phyloP scores from a whole-genome alignment of 2,797 vertebrate genomes.

The Phrynocephalus vlangalii region DNA sequence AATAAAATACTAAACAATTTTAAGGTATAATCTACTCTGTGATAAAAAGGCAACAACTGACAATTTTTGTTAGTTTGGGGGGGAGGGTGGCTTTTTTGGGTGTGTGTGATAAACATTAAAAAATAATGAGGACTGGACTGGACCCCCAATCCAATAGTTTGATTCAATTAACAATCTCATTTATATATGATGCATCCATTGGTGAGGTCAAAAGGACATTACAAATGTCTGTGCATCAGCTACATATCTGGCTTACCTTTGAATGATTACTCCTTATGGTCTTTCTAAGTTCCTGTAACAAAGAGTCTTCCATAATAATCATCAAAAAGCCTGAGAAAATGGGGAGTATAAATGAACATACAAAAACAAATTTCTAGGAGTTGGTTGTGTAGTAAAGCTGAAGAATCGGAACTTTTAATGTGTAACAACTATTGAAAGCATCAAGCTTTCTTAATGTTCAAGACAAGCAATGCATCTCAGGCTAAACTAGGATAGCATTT shows the following conservation, averaged over 20 bases:
- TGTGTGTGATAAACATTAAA: slow-evolving; percentile 58
- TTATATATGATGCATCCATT: neutral
- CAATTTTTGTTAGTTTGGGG: slow-evolving; percentile 34
- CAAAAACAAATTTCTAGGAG: neutral
- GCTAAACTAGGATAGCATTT: neutral
- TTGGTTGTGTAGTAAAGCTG: neutral
- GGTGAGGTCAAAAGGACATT: too few relatives aligned
- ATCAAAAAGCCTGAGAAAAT: neutral
- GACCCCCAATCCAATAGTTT: neutral
- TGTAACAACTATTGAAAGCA: neutral
- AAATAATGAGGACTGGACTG: slow-evolving; percentile 6
- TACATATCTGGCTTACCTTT: neutral
- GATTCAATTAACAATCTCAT: neutral
- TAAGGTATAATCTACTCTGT: slow-evolving; percentile 57
- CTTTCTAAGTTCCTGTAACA: neutral
- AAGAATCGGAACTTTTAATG: neutral
- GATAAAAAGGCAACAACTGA: slow-evolving; percentile 40
- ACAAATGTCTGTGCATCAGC: neutral
- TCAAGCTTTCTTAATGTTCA: neutral
- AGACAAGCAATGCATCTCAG: neutral
- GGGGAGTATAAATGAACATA: neutral
- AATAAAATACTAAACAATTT: slow-evolving; percentile 64
- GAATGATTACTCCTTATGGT: neutral
- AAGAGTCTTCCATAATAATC: neutral
- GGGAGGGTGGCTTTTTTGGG: slow-evolving; percentile 62